These are phyloP conservation scores for Sitodiplosis mosellana DNA, from an alignment of 1,140 invertebrate species.

Conservation along the genomic window DNA sequence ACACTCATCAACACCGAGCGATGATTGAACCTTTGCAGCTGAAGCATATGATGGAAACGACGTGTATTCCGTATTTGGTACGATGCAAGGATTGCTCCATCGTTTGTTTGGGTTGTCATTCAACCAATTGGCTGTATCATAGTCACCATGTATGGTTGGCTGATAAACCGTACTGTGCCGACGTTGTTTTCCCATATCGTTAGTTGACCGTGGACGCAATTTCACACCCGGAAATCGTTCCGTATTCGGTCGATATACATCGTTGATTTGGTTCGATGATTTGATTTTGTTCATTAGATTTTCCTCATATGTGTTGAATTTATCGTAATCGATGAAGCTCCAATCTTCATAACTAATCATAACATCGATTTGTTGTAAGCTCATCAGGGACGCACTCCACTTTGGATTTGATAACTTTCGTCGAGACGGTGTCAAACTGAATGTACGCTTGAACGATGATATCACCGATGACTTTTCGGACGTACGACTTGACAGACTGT, in stretches of 20 bases:
- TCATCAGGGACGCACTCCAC: conserved; percentile 23
- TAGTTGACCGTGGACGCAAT: not conserved
- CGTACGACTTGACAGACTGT: conserved; percentile 10
- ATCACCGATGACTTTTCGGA: not conserved
- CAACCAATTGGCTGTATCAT: too few species aligned
- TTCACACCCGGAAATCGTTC: not conserved
- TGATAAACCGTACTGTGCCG: too few species aligned
- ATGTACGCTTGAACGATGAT: conserved; percentile 1
- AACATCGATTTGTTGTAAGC: conserved; percentile 23
- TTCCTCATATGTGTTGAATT: conserved; percentile 23
- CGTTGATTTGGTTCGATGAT: too few species aligned
- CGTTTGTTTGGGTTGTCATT: too few species aligned
- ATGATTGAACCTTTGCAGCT: too few species aligned
- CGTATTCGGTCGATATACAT: not conserved
- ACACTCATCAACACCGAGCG: too few species aligned
- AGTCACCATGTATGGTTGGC: too few species aligned
- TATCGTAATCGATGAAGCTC: conserved; percentile 25
- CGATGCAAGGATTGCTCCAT: too few species aligned
- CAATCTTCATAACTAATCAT: conserved; percentile 25
- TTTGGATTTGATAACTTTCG: conserved; percentile 20
- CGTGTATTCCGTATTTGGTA: too few species aligned
- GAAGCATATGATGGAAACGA: too few species aligned
- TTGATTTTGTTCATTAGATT: conserved; percentile 12
- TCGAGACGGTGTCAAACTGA: conserved; percentile 6
- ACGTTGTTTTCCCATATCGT: not conserved